Conservation (phyloP, 1,140 invertebrate species). For the Drosophila obscura region DNA sequence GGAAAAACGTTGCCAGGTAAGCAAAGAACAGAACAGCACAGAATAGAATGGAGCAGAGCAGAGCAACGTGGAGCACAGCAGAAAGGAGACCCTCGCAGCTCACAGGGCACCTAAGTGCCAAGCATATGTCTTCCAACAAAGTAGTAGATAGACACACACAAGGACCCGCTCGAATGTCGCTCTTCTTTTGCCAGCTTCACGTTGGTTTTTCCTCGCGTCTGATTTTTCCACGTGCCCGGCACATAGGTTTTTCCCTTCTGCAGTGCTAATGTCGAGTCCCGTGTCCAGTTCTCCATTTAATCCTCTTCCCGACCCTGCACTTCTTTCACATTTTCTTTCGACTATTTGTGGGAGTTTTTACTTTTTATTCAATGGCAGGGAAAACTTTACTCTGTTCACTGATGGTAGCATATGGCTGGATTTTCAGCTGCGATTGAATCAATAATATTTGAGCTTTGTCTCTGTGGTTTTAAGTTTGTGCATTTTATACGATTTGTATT, state of each 20-base stretch:
- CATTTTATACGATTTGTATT: no score
- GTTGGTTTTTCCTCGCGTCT: slow-evolving; percentile 27
- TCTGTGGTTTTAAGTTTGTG: no score
- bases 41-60: neutral
- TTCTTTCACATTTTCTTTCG: slow-evolving; percentile 22
- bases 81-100: slow-evolving; percentile 17
- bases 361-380: slow-evolving; percentile 26
- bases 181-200: slow-evolving; percentile 31
- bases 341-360: slow-evolving; percentile 24
- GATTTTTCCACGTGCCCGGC: slow-evolving; percentile 32
- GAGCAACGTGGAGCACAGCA: slow-evolving; percentile 2
- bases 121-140: slow-evolving; percentile 71
- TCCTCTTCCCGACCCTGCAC: neutral
- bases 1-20: no score
- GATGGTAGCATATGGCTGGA: no score
- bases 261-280: slow-evolving; percentile 42
- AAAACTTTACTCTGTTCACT: slow-evolving; percentile 1
- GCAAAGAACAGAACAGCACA: no score
- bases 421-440: slow-evolving; percentile 9
- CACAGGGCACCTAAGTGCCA: slow-evolving; percentile 64
- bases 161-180: slow-evolving; percentile 23
- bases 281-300: slow-evolving; percentile 20
- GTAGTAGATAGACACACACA: slow-evolving; percentile 38
- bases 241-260: slow-evolving; percentile 28
- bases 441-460: slow-evolving; percentile 13